These are phyloP conservation scores for Cryptosula pallasiana DNA, from an alignment of 2,888 invertebrate species.

Conservation along the genomic window DNA sequence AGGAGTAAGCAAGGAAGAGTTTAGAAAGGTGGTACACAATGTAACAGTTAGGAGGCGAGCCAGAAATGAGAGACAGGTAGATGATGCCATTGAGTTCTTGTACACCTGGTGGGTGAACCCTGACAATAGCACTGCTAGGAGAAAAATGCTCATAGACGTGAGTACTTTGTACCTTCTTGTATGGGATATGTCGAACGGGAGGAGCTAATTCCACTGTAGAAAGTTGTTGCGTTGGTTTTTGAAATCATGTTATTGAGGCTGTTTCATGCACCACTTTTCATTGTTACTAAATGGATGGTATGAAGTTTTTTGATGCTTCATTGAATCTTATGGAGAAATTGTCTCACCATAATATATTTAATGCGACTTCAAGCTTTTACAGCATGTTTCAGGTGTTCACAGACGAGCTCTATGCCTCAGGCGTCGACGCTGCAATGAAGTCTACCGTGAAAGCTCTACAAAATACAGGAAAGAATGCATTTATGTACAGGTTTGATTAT, in stretches of 20 bases:
- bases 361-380: too few relatives aligned
- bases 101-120: constrained; percentile 53
- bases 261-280: too few relatives aligned
- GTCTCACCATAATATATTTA: too few relatives aligned
- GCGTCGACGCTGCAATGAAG: constrained; percentile 42
- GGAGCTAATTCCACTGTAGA: too few relatives aligned
- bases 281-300: too few relatives aligned
- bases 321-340: too few relatives aligned
- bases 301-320: too few relatives aligned
- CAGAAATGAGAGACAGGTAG: constrained; percentile 35
- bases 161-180: constrained; percentile 30
- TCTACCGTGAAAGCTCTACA: constrained; percentile 34
- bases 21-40: not conserved
- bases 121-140: constrained; percentile 41
- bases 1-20: constrained; percentile 22
- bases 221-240: too few relatives aligned
- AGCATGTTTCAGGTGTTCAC: constrained; percentile 50
- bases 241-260: too few relatives aligned
- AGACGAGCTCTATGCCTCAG: constrained; percentile 49
- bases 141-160: constrained; percentile 47
- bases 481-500: constrained; percentile 51
- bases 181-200: too few relatives aligned
- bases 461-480: constrained; percentile 34
- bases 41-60: constrained; percentile 30
- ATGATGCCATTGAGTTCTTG: constrained; percentile 46